These are phyloP conservation scores for Sebastes cheni DNA, from an alignment of 2,797 vertebrate species.

Conservation along the genomic window DNA sequence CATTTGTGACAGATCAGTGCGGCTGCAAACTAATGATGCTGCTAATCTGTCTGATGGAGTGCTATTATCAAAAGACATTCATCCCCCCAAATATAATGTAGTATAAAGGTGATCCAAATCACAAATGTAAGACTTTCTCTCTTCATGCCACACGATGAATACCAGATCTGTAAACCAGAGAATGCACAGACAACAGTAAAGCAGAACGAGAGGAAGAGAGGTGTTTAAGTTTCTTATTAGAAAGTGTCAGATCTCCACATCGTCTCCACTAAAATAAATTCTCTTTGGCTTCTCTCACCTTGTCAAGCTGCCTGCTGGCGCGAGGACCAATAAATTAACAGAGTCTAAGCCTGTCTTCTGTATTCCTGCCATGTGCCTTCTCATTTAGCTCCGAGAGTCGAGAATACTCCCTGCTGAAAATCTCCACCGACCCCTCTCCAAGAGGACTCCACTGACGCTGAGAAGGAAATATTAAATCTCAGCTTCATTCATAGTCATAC, in stretches of 20 bases:
- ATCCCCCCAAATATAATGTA: not conserved
- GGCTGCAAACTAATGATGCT: not conserved
- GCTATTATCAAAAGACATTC: not conserved
- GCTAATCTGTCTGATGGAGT: not conserved
- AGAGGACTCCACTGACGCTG: not conserved
- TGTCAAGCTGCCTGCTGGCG: conserved; percentile 46
- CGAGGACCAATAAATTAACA: conserved; percentile 24
- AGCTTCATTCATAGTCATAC: conserved; percentile 35
- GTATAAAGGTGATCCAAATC: not conserved
- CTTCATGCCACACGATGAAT: not conserved
- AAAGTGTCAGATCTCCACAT: conserved; percentile 25
- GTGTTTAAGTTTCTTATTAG: conserved; percentile 17
- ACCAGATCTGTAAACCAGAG: not conserved
- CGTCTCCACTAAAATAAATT: conserved; percentile 29
- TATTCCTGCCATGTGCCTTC: conserved; percentile 45
- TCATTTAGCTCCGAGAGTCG: conserved; percentile 29
- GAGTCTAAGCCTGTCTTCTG: conserved; percentile 41
- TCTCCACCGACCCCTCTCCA: conserved; percentile 6
- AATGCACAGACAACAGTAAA: not conserved
- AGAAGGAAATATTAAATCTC: conserved; percentile 3
- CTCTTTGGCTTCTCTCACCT: conserved; percentile 35
- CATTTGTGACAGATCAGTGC: not conserved
- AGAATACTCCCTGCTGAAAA: conserved; percentile 39
- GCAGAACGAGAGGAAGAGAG: not conserved
- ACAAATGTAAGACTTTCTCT: not conserved